Conservation (phyloP, 2,113 vertebrate species). For the Ellobius talpinus region DNA sequence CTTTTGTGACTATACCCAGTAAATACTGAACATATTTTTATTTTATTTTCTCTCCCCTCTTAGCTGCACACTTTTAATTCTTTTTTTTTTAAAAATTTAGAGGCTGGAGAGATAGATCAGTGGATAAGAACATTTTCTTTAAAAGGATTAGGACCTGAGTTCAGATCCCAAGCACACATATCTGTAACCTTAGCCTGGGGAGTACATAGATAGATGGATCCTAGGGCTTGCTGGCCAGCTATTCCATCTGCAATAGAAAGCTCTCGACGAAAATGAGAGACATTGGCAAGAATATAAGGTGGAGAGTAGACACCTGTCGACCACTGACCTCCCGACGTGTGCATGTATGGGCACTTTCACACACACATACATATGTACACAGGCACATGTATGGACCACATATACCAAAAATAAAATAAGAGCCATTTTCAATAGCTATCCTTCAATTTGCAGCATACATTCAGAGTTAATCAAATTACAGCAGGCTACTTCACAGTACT, state of each 20-base stretch:
- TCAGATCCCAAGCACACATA: background rate
- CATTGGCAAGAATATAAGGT: background rate
- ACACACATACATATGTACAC: background rate
- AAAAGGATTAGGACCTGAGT: background rate
- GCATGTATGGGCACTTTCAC: background rate
- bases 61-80: background rate
- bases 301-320: background rate
- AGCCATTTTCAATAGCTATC: background rate
- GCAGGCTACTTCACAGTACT: background rate
- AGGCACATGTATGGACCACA: background rate
- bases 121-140: background rate
- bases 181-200: background rate
- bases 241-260: background rate
- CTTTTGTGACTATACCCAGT: background rate
- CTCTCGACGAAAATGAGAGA: background rate
- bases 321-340: background rate
- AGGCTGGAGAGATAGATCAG: background rate
- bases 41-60: background rate
- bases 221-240: background rate
- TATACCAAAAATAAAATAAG: background rate
- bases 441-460: background rate
- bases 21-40: background rate
- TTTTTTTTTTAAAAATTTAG: background rate
- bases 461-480: slow-evolving; percentile 34
- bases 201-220: background rate